Base-by-base conservation (phyloP, 1,140 invertebrate genomes). In the Heliconius congener region DNA sequence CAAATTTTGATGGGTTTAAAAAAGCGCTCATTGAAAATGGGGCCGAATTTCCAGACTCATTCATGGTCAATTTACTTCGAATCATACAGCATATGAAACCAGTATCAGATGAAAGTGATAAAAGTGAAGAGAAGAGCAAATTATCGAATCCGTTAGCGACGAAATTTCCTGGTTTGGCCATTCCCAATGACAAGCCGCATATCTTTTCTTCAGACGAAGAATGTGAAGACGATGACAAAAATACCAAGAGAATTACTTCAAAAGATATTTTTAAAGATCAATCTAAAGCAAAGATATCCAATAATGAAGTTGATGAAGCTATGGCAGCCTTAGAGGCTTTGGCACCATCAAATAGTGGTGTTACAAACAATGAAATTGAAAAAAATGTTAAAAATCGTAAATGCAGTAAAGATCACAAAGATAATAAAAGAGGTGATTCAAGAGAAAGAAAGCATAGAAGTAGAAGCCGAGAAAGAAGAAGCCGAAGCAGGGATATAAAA, bases 31-130 rank as follows among this genome's bases (percentile, higher is more conserved):
- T 96, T 2, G 97, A 99, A 95, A 99, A 99, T 97, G 99, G 98
- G 79, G 98, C 98, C 2, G 98, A 99, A 91, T 98, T 98, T 92
- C 97, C 97, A 0, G 99, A 99, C 91, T 99, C 99, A 0, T 97
- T 99, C 87, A 97, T 98, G 79, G 96, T 97, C 9, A 99, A 99
- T 94, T 94, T 99, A 1, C 95, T 99, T 18, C 95, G 99, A 76
- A 97, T 99, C 78, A 99, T 99, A 84, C 97, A 99, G 84, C 98
- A 98, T 83, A 99, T 99, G 99, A 97, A 97, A 91, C 97, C 97
- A 8, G 92, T 90, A 9, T 93, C 91, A 80, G 81, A 81, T 78
- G 81, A 83, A 50, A 42, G 52, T 55, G 81, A 86, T 76, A 83
- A 77, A 60, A 83, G 79, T 75, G 81, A 79, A 19, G 88, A 37